Evolutionary conservation across 2,113 vertebrate species (phyloP).

Genomic region (Amia ocellicauda): DNA sequence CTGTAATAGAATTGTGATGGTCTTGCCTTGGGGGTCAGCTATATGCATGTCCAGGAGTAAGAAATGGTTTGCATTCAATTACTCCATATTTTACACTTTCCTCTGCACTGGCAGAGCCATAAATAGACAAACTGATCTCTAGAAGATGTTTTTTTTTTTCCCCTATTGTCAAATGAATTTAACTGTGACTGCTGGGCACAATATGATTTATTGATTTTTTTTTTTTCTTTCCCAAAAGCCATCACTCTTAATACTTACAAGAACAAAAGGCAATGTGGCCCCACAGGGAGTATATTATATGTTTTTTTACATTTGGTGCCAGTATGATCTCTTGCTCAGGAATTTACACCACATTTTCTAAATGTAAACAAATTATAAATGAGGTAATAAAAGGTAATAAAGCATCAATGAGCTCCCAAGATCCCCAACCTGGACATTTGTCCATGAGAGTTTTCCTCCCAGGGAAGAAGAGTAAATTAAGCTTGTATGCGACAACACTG

Average conservation of each 20-base stretch:
- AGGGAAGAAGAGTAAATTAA: slow-evolving; percentile 48
- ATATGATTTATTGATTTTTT: slow-evolving; percentile 83
- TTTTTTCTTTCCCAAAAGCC: slow-evolving; percentile 41
- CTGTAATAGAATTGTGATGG: slow-evolving; percentile 78
- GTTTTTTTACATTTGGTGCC: no score
- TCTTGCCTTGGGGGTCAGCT: slow-evolving; percentile 70
- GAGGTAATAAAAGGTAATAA: slow-evolving; percentile 33
- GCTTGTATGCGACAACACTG: slow-evolving; percentile 6
- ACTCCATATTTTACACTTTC: slow-evolving; percentile 54
- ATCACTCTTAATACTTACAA: slow-evolving; percentile 50
- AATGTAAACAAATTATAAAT: slow-evolving; percentile 56
- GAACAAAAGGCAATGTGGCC: slow-evolving; percentile 47
- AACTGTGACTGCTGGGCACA: slow-evolving; percentile 70
- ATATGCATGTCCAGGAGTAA: slow-evolving; percentile 61
- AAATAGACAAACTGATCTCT: slow-evolving; percentile 79
- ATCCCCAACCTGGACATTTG: slow-evolving; percentile 31
- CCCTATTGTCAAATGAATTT: slow-evolving; percentile 81
- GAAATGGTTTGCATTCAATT: slow-evolving; percentile 73
- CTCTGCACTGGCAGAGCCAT: slow-evolving; percentile 62
- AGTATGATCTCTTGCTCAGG: no score
- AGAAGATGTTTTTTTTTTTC: slow-evolving; percentile 64
- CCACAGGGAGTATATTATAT: slow-evolving; percentile 39
- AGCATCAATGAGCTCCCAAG: slow-evolving; percentile 46
- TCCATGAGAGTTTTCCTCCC: slow-evolving; percentile 38
- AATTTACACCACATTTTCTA: slow-evolving; percentile 69